Percentiles rank a stretch among this genome's conserved stretches.
Conservation (phyloP, 1,140 invertebrate species). For the Nebria ingens region DNA sequence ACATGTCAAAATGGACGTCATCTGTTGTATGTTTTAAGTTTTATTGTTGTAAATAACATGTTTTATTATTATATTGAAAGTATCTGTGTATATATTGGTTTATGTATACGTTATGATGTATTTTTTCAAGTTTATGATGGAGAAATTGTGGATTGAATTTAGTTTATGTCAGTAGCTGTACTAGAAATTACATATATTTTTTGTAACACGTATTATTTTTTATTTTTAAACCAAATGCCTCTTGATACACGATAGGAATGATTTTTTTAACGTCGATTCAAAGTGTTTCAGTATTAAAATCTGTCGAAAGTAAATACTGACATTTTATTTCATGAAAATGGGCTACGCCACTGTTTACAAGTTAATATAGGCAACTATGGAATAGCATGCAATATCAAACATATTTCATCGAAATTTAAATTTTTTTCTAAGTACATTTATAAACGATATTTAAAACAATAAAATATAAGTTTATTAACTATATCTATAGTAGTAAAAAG, state of each 20-base stretch:
- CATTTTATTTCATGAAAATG: too few species aligned
- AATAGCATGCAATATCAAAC: too few species aligned
- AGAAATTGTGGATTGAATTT: too few species aligned
- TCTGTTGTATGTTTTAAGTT: neutral
- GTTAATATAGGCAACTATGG: too few species aligned
- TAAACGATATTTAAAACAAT: too few species aligned
- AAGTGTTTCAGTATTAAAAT: constrained; percentile 7
- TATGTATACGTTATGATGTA: neutral
- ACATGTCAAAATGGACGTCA: too few species aligned
- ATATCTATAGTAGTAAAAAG: too few species aligned
- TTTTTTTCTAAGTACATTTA: too few species aligned
- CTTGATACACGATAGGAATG: neutral
- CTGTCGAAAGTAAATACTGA: constrained; percentile 7
- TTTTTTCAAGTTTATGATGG: too few species aligned
- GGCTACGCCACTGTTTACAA: too few species aligned
- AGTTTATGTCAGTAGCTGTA: neutral
- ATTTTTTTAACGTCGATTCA: constrained; percentile 6
- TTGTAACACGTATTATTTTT: constrained; percentile 7
- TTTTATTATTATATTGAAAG: neutral
- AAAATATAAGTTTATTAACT: too few species aligned
- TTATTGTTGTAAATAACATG: neutral
- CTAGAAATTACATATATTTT: constrained; percentile 10
- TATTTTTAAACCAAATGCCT: constrained; percentile 7
- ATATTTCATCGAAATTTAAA: too few species aligned
- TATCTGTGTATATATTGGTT: neutral